Conservation (phyloP, 2,113 vertebrate species). For the Takifugu bimaculatus region DNA sequence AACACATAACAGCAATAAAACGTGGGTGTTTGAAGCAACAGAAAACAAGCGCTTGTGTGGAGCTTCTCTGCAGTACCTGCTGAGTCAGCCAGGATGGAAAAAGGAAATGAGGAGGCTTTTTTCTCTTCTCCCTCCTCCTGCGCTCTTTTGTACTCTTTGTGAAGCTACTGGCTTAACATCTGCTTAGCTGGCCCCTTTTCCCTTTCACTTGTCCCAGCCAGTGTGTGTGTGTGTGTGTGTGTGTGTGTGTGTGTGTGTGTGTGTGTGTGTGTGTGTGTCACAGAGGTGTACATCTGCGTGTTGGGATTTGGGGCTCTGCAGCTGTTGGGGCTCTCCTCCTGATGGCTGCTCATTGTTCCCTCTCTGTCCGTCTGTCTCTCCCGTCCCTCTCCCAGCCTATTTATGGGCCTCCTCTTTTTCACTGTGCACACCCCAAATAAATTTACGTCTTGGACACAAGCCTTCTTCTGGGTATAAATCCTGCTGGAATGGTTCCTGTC, state of each 20-base stretch:
- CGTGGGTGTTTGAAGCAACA: not conserved
- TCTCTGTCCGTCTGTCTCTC: slow-evolving; percentile 22
- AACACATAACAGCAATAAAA: not conserved
- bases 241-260: slow-evolving; percentile 10
- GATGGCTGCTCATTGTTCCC: slow-evolving; percentile 67
- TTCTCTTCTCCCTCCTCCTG: slow-evolving; percentile 8
- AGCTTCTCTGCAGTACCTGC: slow-evolving; percentile 10
- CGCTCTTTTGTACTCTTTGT: slow-evolving; percentile 61
- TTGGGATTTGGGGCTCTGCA: slow-evolving; percentile 53
- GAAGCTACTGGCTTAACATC: slow-evolving; percentile 66
- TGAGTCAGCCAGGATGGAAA: not conserved
- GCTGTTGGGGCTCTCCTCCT: slow-evolving; percentile 69
- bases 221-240: slow-evolving; percentile 19
- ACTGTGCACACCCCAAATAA: slow-evolving; percentile 55
- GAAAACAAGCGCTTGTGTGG: not conserved
- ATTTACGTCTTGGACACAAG: slow-evolving; percentile 69
- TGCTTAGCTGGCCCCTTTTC: slow-evolving; percentile 66
- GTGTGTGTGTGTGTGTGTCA: slow-evolving; percentile 8
- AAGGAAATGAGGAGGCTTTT: slow-evolving; percentile 16
- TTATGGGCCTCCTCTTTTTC: slow-evolving; percentile 62
- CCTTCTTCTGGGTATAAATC: slow-evolving; percentile 73
- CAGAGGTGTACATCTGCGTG: slow-evolving; percentile 9
- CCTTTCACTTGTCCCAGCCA: slow-evolving; percentile 50
- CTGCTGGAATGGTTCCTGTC: slow-evolving; percentile 54
- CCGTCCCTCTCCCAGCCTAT: slow-evolving; percentile 36